Conservation (phyloP, 2,113 vertebrate genomes). For the Dryoscopus gambensis region DNA sequence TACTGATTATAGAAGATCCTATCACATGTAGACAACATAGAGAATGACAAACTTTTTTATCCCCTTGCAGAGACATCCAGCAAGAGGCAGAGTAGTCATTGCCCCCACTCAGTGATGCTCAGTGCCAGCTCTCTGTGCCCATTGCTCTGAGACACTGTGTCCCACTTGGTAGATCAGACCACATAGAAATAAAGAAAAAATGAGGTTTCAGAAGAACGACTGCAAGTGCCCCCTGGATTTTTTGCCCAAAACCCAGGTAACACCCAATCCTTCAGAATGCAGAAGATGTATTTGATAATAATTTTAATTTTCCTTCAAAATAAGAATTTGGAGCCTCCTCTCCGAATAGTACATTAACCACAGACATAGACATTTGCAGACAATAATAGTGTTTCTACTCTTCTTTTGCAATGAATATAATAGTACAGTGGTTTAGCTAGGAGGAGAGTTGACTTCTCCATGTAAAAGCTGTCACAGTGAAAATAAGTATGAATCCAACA, state of each 20-base stretch:
- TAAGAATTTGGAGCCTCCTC: not conserved
- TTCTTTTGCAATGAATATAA: not conserved
- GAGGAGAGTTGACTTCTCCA: not conserved
- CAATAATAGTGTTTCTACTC: not conserved
- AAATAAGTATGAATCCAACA: not conserved
- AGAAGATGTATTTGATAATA: not conserved
- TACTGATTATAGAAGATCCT: not conserved
- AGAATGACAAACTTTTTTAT: not conserved
- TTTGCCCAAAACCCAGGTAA: not conserved
- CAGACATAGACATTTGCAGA: not conserved
- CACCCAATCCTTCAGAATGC: not conserved
- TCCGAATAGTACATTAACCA: not conserved
- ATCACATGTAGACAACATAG: not conserved
- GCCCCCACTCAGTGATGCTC: not conserved
- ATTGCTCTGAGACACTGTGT: not conserved
- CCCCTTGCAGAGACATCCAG: not conserved
- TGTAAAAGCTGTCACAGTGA: not conserved
- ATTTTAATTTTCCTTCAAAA: not conserved
- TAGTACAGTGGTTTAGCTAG: not conserved
- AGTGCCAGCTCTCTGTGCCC: not conserved
- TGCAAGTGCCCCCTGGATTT: not conserved
- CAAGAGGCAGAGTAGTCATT: not conserved
- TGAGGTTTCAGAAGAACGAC: not conserved
- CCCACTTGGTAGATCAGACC: not conserved
- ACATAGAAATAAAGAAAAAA: not conserved